Percentiles rank a stretch among this genome's conserved stretches.
These are phyloP conservation scores for Pemphigus obesinymphae DNA, from an alignment of 1,140 invertebrate genomes.

Conservation along the genomic window DNA sequence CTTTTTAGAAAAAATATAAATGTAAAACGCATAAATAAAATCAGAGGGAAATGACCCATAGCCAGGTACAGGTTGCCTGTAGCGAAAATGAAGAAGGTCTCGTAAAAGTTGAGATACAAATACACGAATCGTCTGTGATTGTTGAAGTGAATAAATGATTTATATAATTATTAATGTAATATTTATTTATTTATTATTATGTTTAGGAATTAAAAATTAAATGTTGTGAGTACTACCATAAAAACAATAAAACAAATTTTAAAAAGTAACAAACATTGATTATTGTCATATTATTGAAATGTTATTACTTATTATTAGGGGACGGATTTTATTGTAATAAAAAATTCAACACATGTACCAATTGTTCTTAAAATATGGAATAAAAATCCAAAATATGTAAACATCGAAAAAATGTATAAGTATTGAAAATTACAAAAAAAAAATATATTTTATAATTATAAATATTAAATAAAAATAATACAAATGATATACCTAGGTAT, in stretches of 20 bases:
- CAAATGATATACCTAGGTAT: too few species aligned
- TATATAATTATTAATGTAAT: not conserved
- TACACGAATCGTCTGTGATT: not conserved
- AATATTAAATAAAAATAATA: too few species aligned
- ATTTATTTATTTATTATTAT: not conserved
- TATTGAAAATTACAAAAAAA: too few species aligned
- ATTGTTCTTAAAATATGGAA: too few species aligned
- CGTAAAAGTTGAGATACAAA: not conserved
- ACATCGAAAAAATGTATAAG: too few species aligned
- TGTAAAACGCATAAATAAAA: not conserved
- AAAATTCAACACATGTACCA: too few species aligned
- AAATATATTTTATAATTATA: too few species aligned
- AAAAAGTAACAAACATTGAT: not conserved
- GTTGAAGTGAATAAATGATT: not conserved
- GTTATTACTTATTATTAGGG: too few species aligned
- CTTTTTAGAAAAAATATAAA: conserved; percentile 1
- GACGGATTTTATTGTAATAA: too few species aligned
- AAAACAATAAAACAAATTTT: not conserved
- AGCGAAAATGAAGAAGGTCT: conserved; percentile 2
- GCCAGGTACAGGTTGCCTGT: conserved; percentile 16
- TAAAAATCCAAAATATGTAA: too few species aligned
- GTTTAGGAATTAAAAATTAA: not conserved
- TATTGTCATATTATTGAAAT: not conserved
- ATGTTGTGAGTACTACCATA: not conserved
- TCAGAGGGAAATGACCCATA: conserved; percentile 9